These are phyloP conservation scores for Eunapius fragilis DNA, from an alignment of 37 sponge, comb jelly and placozoan genomes.

Conservation along the genomic window DNA sequence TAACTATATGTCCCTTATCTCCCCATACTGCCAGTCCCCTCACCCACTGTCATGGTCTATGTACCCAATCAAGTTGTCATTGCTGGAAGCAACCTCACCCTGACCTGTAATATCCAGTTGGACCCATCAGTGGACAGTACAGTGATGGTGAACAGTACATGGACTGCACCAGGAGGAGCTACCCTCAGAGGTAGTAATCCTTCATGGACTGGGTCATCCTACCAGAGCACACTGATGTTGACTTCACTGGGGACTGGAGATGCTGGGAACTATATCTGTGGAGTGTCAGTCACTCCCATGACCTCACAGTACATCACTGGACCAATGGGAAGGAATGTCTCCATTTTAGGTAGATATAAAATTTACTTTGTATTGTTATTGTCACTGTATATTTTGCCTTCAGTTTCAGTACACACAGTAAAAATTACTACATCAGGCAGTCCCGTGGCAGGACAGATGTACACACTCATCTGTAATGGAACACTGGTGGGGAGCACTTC, in stretches of 20 bases:
- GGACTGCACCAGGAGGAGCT: neutral
- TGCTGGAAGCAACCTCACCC: neutral
- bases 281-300: neutral
- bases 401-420: neutral
- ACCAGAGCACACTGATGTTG: neutral
- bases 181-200: neutral
- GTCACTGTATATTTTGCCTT: neutral
- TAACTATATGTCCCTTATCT: neutral
- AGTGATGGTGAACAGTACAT: neutral
- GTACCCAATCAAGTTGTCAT: neutral
- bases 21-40: neutral
- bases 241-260: neutral
- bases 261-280: neutral
- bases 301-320: neutral
- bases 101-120: neutral
- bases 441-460: too few relatives aligned
- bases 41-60: neutral
- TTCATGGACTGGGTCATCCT: neutral
- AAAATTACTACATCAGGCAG: too few relatives aligned
- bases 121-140: neutral
- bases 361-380: neutral
- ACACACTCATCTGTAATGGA: too few relatives aligned
- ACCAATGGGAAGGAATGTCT: neutral
- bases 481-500: too few relatives aligned
- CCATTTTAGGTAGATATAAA: neutral